phyloP scores from a whole-genome alignment of 2,113 vertebrate genomes.

The Zapornia atra region DNA sequence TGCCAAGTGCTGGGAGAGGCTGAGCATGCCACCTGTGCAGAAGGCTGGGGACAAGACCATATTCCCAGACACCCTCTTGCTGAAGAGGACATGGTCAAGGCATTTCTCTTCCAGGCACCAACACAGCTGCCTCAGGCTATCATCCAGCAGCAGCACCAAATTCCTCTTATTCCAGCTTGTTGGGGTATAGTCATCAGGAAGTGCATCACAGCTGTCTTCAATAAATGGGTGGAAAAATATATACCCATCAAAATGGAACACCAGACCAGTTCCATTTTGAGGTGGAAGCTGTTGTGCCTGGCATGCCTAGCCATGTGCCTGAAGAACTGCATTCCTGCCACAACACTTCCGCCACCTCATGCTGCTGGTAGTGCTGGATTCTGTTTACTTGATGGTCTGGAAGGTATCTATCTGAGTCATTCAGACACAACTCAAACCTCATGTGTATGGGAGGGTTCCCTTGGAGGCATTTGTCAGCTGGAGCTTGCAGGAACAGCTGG shows the following conservation, averaged over 20 bases:
- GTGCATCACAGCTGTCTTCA: neutral
- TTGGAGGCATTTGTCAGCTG: neutral
- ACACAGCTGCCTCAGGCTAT: neutral
- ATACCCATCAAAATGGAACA: neutral
- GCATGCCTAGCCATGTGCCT: neutral
- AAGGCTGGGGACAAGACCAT: neutral
- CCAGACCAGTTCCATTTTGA: neutral
- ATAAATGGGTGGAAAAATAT: neutral
- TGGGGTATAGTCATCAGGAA: neutral
- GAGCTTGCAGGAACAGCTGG: neutral
- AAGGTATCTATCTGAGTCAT: neutral
- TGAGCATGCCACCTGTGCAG: neutral
- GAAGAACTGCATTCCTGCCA: neutral
- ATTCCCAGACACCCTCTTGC: neutral
- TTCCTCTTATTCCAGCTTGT: neutral
- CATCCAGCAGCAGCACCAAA: neutral
- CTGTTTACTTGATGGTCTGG: neutral
- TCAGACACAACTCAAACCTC: neutral
- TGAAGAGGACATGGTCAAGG: neutral
- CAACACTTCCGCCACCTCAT: rapidly evolving
- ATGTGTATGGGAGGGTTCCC: neutral
- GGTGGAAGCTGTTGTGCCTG: neutral
- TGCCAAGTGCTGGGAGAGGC: rapidly evolving
- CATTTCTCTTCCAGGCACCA: neutral
- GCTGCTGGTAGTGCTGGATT: neutral